Conservation (phyloP, 2,797 vertebrate species). For the Chloroceryle amazona region DNA sequence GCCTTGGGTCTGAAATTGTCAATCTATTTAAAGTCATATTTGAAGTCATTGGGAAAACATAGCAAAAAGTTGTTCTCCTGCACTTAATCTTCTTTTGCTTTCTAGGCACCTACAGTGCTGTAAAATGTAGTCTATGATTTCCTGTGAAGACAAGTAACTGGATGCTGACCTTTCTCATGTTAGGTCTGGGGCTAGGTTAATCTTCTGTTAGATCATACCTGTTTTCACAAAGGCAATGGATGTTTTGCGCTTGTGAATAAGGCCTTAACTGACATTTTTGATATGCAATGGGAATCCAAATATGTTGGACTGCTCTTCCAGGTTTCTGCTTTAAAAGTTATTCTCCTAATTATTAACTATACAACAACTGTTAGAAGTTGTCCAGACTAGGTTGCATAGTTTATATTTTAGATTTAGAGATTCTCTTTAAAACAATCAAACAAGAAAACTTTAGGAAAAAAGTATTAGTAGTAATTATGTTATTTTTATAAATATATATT, state of each 20-base stretch:
- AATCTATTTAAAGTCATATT: not conserved
- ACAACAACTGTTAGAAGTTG: not conserved
- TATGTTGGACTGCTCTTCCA: not conserved
- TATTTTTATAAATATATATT: too few relatives aligned
- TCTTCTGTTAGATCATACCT: not conserved
- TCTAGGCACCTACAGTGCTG: not conserved
- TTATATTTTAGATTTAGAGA: not conserved
- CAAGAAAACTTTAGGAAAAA: not conserved
- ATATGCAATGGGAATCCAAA: not conserved
- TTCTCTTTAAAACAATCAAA: not conserved
- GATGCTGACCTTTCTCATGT: not conserved
- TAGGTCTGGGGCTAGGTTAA: not conserved
- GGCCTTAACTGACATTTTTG: not conserved
- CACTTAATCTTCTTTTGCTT: not conserved
- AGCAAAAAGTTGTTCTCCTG: not conserved
- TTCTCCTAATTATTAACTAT: not conserved
- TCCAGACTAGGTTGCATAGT: not conserved
- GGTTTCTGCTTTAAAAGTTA: not conserved
- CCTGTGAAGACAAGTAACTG: not conserved
- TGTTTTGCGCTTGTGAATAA: not conserved
- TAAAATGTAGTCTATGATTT: not conserved
- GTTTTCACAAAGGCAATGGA: not conserved
- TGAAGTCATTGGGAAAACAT: not conserved
- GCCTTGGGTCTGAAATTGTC: not conserved
- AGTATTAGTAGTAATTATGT: not conserved